These are phyloP conservation scores for Calameuta idolon DNA, from an alignment of 2,888 invertebrate species.

Conservation along the genomic window DNA sequence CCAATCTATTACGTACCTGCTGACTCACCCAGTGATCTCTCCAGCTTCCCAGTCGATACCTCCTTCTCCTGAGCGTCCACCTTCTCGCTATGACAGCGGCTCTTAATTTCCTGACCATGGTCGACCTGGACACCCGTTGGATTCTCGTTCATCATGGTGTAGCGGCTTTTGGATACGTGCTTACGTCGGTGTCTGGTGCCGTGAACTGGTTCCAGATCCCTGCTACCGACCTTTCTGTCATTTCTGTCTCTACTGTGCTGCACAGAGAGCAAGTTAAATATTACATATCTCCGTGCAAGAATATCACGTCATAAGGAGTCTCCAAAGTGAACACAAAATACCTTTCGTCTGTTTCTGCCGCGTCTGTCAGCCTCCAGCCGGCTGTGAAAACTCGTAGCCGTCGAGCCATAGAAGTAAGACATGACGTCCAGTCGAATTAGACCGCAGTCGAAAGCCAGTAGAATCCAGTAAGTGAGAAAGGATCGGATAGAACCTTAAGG, in stretches of 20 bases:
- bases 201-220: conserved; percentile 43
- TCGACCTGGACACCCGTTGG: not conserved
- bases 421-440: conserved; percentile 25
- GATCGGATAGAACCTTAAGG: not conserved
- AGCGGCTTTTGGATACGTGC: not conserved
- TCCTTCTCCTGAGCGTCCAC: not conserved
- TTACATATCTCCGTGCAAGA: not conserved
- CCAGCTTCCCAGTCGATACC: not conserved
- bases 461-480: not conserved
- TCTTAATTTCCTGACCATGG: not conserved
- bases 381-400: conserved; percentile 34
- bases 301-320: not conserved
- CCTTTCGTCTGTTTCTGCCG: conserved; percentile 32
- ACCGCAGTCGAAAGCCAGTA: not conserved
- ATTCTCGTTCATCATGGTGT: not conserved
- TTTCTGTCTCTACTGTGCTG: conserved; percentile 41
- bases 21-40: not conserved
- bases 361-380: conserved; percentile 8
- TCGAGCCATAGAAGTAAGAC: conserved; percentile 47
- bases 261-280: not conserved
- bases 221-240: conserved; percentile 21
- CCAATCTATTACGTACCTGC: not conserved
- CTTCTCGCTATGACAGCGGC: not conserved
- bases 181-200: conserved; percentile 38
- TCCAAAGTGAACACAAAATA: conserved; percentile 6